Evolutionary conservation across 2,888 invertebrate genomes (phyloP), one percentile per base, ranked within the genome.

Genomic region (Eupithecia dodoneata): DNA sequence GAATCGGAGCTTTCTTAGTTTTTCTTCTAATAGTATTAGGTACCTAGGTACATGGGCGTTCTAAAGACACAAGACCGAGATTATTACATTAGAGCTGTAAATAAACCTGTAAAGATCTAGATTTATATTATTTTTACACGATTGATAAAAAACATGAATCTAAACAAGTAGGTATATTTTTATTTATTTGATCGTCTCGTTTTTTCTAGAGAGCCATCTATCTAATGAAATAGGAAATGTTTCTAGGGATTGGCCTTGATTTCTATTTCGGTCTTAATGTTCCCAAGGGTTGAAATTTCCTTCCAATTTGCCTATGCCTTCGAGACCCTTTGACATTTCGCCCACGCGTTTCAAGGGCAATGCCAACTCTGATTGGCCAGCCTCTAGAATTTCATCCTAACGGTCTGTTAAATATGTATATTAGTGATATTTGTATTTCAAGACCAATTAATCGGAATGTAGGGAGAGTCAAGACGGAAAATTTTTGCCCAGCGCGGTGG

Each of bases 261-360:
- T 74, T 74, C 72, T 74, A 78, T 76, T 73, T 76, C 55, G 18
- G 72, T 70, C 67, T n/a, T 52, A n/a, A 59, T 47, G 49, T 65
- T 70, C 78, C 69, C 44, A 30, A 13, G 75, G 75, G 76, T 72
- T 66, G 66, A 47, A 70, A 72, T 73, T 65, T 75, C 49, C 66
- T 75, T 45, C 74, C 79, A 80, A 80, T 79, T 76, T 66, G 66
- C 77, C 52, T 45, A 59, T 63, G 66, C 78, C 59, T 59, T 44
- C 69, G 73, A 74, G 80, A 79, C 66, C 71, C 78, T 76, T 80
- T 82, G 82, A 80, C 79, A 80, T 81, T 82, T 81, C 80, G 75
- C 81, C 82, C 71, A 82, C 81, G 76, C 79, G 42, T 42, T 13
- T 59, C 66, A 74, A 69, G 76, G 65, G 73, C 52, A 76, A 71